Conservation (phyloP, 1,140 invertebrate species). For the Leptoteleia sp. region DNA sequence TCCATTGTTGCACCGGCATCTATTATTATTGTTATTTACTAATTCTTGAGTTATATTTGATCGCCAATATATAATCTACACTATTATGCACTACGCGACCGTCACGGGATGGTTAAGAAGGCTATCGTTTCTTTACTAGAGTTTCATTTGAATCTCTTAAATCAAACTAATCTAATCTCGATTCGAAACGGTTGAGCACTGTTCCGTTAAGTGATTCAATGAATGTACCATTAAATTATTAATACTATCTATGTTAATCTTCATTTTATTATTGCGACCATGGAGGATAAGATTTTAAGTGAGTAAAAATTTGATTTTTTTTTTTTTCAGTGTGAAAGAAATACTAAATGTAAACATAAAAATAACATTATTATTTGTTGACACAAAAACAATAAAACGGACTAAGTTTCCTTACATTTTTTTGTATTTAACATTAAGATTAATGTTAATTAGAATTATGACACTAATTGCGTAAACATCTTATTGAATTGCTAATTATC, state of each 20-base stretch:
- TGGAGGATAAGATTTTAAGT: conserved; percentile 10
- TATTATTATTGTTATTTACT: conserved; percentile 6
- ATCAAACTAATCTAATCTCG: conserved; percentile 10
- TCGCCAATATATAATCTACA: neutral
- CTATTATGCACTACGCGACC: conserved; percentile 4
- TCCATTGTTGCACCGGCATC: too few species aligned
- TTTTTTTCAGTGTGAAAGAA: too few species aligned
- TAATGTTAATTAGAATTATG: too few species aligned
- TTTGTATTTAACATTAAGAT: too few species aligned
- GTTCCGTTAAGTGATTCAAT: conserved; percentile 6
- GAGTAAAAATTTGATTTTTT: too few species aligned
- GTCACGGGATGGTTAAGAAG: conserved; percentile 31
- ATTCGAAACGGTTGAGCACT: neutral
- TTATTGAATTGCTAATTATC: too few species aligned
- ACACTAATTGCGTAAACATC: too few species aligned
- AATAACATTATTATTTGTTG: too few species aligned
- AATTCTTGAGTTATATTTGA: conserved; percentile 2
- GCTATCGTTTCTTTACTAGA: conserved; percentile 20
- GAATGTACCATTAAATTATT: too few species aligned
- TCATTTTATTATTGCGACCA: neutral
- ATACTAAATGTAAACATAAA: too few species aligned
- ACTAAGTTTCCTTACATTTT: too few species aligned
- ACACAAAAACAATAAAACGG: too few species aligned
- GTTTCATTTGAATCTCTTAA: conserved; percentile 22
- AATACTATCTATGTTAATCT: neutral